These are phyloP conservation scores for Drosophila punjabiensis DNA, from an alignment of 1,140 invertebrate genomes.

Conservation along the genomic window DNA sequence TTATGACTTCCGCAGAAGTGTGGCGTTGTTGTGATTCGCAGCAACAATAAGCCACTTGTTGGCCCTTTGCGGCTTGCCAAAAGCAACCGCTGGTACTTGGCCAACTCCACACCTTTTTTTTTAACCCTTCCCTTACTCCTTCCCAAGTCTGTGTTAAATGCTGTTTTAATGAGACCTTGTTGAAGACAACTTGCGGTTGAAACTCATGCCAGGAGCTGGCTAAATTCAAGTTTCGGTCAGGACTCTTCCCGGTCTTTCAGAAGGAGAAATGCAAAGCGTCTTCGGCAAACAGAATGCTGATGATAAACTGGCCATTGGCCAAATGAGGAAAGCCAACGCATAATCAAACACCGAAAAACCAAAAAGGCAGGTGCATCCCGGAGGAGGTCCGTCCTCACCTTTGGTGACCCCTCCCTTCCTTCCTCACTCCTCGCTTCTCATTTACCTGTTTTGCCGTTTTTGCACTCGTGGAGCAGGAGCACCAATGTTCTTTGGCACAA, in stretches of 20 bases:
- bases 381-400: conserved; percentile 3
- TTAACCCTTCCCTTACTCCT: background rate
- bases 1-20: conserved; percentile 57
- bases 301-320: conserved; percentile 60
- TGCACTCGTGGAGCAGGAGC: conserved; percentile 9
- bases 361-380: conserved; percentile 51
- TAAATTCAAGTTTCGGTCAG: conserved; percentile 10
- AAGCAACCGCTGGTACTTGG: conserved; percentile 27
- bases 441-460: conserved; percentile 31
- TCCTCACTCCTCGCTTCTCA: background rate
- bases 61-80: conserved; percentile 53
- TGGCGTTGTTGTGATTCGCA: conserved; percentile 10
- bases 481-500: conserved; percentile 68
- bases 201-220: conserved; percentile 4
- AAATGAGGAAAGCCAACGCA: conserved; percentile 67
- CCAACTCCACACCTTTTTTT: background rate
- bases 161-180: conserved; percentile 58
- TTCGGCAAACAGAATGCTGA: conserved; percentile 50
- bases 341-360: conserved; percentile 76
- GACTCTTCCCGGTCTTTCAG: conserved; percentile 19
- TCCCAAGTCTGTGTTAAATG: conserved; percentile 35
- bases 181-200: conserved; percentile 50
- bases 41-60: conserved; percentile 59
- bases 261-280: conserved; percentile 33
- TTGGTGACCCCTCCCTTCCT: background rate